Conservation (phyloP, 1,140 invertebrate species). For the Tetragnatha versicolor region DNA sequence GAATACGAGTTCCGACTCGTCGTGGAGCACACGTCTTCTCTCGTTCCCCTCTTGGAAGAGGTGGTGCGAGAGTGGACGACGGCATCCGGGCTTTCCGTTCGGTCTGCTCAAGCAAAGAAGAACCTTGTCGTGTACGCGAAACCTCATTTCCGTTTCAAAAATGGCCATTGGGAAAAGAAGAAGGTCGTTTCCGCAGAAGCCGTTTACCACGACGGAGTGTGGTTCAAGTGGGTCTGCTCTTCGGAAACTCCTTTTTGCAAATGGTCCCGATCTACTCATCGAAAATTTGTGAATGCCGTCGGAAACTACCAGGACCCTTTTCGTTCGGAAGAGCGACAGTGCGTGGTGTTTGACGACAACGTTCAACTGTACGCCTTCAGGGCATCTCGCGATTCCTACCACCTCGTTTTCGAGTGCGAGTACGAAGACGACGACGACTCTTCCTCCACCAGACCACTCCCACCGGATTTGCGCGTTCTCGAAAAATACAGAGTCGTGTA, state of each 20-base stretch:
- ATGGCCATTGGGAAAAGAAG: not conserved
- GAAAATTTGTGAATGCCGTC: not conserved
- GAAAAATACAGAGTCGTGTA: not conserved
- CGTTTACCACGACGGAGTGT: constrained; percentile 1
- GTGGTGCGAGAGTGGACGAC: not conserved
- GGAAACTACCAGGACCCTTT: constrained; percentile 1
- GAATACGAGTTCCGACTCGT: constrained; percentile 32
- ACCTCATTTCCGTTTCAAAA: constrained; percentile 1
- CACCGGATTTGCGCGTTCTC: not conserved
- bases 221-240: constrained; percentile 23
- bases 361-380: not conserved
- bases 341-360: not conserved
- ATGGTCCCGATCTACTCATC: not conserved
- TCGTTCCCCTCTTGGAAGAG: not conserved
- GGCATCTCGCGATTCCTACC: not conserved
- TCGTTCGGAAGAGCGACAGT: not conserved
- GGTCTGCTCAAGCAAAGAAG: not conserved
- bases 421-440: not conserved
- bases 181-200: not conserved
- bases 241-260: not conserved
- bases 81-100: too few relatives aligned
- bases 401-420: constrained; percentile 25
- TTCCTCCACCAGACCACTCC: not conserved
- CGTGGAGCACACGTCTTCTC: not conserved
- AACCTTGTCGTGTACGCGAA: not conserved